Evolutionary conservation across 2,888 invertebrate species (phyloP).

Genomic region (Physocephala rufipes): DNA sequence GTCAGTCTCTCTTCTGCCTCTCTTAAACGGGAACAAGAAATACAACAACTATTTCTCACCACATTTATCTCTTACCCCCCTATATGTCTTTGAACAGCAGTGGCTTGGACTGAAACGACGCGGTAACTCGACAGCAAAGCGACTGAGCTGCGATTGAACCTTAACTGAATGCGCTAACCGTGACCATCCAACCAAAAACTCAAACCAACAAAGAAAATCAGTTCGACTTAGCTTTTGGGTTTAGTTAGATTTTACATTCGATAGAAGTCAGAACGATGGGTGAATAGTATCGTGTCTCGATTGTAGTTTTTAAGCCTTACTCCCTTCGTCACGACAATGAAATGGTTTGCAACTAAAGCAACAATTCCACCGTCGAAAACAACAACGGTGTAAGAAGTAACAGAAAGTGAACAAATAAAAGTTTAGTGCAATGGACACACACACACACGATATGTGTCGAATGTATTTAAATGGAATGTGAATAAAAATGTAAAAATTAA

Average conservation of each 20-base stretch:
- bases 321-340: conserved; percentile 3
- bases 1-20: not conserved
- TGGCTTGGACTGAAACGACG: too few relatives aligned
- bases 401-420: conserved; percentile 23
- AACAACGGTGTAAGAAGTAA: conserved; percentile 25
- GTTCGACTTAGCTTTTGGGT: conserved; percentile 41
- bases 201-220: not conserved
- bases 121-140: too few relatives aligned
- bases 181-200: conserved; percentile 9
- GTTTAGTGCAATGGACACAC: conserved; percentile 34
- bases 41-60: too few relatives aligned
- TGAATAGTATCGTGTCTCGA: not conserved
- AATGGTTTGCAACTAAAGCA: conserved; percentile 18
- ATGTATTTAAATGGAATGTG: conserved; percentile 14
- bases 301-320: conserved; percentile 2
- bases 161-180: conserved; percentile 7
- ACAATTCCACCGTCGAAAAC: conserved; percentile 23
- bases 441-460: too few relatives aligned
- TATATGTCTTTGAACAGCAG: too few relatives aligned
- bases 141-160: too few relatives aligned
- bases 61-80: too few relatives aligned
- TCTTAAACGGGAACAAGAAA: too few relatives aligned
- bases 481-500: conserved; percentile 17
- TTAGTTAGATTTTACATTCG: conserved; percentile 49
- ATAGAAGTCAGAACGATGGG: conserved; percentile 44